Evolutionary conservation across 2,888 invertebrate species (phyloP).

Genomic region (Melieria picta): DNA sequence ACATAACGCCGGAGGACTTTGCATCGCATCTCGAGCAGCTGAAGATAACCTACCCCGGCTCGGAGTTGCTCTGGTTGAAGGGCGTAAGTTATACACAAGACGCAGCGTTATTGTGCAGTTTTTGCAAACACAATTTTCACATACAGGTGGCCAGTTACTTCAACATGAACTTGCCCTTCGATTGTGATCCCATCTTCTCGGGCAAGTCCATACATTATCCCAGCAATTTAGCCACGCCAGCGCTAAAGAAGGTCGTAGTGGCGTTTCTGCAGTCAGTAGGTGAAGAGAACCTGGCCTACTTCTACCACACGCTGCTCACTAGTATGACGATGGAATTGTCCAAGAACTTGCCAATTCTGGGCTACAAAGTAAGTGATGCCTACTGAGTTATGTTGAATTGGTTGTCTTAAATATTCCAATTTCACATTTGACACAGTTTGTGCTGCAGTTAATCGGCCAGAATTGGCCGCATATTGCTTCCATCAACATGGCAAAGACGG

Average conservation of each 20-base stretch:
- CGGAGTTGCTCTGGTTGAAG: conserved; percentile 78
- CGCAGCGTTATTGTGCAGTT: neutral
- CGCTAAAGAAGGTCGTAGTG: conserved; percentile 50
- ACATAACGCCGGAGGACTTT: conserved; percentile 71
- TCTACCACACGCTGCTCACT: conserved; percentile 77
- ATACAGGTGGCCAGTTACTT: conserved; percentile 55
- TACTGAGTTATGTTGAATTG: neutral
- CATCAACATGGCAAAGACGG: conserved; percentile 72
- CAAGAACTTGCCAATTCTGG: conserved; percentile 70
- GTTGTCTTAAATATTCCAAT: neutral
- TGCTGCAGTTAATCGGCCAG: conserved; percentile 76
- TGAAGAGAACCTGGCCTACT: conserved; percentile 72
- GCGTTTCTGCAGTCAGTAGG: conserved; percentile 70
- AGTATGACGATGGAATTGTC: conserved; percentile 79
- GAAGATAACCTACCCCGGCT: conserved; percentile 74
- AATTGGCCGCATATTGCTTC: conserved; percentile 74
- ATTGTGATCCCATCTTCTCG: conserved; percentile 59
- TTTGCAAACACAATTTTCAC: conserved; percentile 6
- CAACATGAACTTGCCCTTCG: conserved; percentile 54
- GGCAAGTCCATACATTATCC: conserved; percentile 60
- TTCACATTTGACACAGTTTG: conserved; percentile 61
- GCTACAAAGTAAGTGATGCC: conserved; percentile 68
- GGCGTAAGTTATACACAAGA: conserved; percentile 68
- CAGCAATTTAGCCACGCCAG: conserved; percentile 53
- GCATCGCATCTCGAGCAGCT: conserved; percentile 69